A percentile compares a stretch with the other conserved stretches of the same genome.
Conservation (phyloP, 2,888 invertebrate species). For the Proisotoma minuta region DNA sequence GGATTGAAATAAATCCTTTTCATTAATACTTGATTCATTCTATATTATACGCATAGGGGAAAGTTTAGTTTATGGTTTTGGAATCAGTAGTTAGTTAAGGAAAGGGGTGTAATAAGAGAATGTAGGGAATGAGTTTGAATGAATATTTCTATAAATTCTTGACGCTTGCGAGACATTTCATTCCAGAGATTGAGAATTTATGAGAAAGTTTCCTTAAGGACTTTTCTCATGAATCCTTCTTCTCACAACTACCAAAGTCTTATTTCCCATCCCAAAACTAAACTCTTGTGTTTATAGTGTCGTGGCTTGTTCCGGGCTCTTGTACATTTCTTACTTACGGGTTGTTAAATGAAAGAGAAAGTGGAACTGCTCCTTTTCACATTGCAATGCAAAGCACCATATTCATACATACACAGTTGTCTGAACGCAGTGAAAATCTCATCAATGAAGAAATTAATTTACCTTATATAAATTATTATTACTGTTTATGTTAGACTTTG, state of each 20-base stretch:
- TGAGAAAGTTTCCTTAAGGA: constrained; percentile 17
- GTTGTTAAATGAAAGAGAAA: neutral
- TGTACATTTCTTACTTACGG: neutral
- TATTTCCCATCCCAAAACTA: neutral
- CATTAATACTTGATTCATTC: too few species aligned
- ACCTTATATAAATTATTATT: constrained; percentile 35
- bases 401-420: constrained; percentile 22
- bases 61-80: too few species aligned
- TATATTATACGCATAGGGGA: too few species aligned
- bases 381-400: neutral
- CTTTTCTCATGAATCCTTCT: constrained; percentile 13
- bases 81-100: too few species aligned
- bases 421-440: constrained; percentile 36
- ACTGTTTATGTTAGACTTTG: too few species aligned
- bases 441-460: constrained; percentile 40
- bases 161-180: constrained; percentile 17
- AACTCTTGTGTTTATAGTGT: neutral
- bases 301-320: neutral
- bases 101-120: neutral
- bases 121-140: neutral
- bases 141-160: constrained; percentile 21
- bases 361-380: neutral
- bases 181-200: constrained; percentile 16
- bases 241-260: neutral
- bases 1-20: too few species aligned